These are phyloP conservation scores for Papio anubis DNA, from an alignment of 2,113 vertebrate species.

Conservation along the genomic window DNA sequence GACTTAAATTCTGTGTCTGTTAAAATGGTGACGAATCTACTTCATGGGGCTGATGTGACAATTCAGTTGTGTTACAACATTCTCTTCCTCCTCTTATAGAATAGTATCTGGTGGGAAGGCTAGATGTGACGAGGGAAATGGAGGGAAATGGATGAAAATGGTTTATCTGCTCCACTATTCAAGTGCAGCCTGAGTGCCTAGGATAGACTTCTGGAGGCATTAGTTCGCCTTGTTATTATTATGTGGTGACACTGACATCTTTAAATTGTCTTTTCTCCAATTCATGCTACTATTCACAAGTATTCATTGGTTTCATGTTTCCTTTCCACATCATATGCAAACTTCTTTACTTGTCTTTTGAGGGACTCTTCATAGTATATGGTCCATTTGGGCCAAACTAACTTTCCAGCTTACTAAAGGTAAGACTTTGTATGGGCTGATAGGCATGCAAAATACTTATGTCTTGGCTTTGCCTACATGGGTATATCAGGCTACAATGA, in stretches of 20 bases:
- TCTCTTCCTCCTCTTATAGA: not conserved
- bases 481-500: not conserved
- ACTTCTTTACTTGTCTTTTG: not conserved
- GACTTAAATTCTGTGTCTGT: not conserved
- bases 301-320: not conserved
- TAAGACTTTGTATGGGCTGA: not conserved
- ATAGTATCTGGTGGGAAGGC: not conserved
- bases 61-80: not conserved
- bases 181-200: no score
- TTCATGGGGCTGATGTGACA: not conserved
- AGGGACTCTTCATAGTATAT: not conserved
- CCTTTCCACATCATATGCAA: not conserved
- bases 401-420: not conserved
- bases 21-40: not conserved
- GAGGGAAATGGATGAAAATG: not conserved
- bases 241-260: no score
- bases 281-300: not conserved
- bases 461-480: not conserved
- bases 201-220: not conserved
- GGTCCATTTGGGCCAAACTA: not conserved
- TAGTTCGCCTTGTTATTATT: not conserved
- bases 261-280: accelerated
- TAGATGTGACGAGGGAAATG: not conserved
- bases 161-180: accelerated
- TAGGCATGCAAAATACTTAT: not conserved